Evolutionary conservation across 2,113 vertebrate genomes (phyloP).

Genomic region (Myodes glareolus): DNA sequence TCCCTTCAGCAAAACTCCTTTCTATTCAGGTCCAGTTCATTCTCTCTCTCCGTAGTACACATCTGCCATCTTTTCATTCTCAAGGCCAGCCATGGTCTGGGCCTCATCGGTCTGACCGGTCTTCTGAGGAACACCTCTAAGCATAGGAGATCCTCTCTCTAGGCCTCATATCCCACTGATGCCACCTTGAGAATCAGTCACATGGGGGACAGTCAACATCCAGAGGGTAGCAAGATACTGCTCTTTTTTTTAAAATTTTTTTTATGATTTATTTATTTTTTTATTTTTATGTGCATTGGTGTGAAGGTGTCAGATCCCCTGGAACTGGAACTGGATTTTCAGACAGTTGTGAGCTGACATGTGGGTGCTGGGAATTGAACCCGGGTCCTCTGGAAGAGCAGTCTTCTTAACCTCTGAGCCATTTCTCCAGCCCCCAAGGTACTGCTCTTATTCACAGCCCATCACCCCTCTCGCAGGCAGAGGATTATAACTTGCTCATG

Average conservation of each 20-base stretch:
- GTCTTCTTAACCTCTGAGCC: no score
- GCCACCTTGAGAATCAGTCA: neutral
- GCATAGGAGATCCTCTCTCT: neutral
- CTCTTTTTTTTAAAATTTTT: no score
- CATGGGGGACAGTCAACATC: no score
- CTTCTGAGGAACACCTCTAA: neutral
- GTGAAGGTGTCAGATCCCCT: no score
- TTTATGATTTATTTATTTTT: no score
- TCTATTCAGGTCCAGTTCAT: neutral
- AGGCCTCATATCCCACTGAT: rapidly evolving
- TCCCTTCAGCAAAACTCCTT: neutral
- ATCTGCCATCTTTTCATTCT: neutral
- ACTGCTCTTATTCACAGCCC: neutral
- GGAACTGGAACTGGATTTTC: no score
- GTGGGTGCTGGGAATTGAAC: no score
- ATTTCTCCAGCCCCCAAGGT: no score
- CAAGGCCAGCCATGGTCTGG: rapidly evolving
- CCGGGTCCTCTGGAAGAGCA: no score
- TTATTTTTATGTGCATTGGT: no score
- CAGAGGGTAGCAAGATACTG: neutral
- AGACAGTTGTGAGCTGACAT: no score
- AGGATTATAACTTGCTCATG: neutral
- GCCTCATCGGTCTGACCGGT: neutral
- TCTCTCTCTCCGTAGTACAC: neutral
- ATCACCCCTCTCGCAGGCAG: neutral